Percentiles rank a stretch among this genome's conserved stretches.
Conservation (phyloP, 2,797 vertebrate species). For the Anomalospiza imberbis region DNA sequence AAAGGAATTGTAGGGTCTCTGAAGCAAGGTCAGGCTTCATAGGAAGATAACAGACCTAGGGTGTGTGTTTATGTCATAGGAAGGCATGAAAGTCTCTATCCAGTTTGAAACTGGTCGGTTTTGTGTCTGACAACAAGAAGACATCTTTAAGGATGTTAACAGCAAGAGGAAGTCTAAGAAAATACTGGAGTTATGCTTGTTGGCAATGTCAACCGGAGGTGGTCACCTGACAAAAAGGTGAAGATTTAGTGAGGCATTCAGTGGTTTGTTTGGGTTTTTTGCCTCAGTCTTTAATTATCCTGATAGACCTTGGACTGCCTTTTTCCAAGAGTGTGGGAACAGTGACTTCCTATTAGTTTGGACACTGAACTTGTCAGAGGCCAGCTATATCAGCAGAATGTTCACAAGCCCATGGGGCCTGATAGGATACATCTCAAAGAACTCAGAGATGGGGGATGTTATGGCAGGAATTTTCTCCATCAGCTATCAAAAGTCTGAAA, state of each 20-base stretch:
- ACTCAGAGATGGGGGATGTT: not conserved
- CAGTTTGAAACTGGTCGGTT: not conserved
- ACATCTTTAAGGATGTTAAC: not conserved
- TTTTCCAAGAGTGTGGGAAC: not conserved
- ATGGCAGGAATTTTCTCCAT: not conserved
- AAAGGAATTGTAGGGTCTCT: not conserved
- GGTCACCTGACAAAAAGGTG: not conserved
- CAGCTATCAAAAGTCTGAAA: not conserved
- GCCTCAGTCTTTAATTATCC: not conserved
- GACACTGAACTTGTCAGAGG: not conserved
- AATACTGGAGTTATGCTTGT: not conserved
- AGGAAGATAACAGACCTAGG: not conserved
- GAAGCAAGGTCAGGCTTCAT: not conserved
- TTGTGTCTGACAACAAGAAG: not conserved
- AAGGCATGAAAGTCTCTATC: not conserved
- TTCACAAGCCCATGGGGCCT: fast-evolving
- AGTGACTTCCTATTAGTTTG: not conserved
- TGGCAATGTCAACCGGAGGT: not conserved
- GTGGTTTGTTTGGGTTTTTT: no score
- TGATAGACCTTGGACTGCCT: not conserved
- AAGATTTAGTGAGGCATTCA: not conserved
- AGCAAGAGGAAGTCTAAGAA: not conserved
- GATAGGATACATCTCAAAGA: not conserved
- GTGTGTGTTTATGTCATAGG: not conserved
- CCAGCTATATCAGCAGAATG: not conserved